Evolutionary conservation across 1,140 invertebrate species (phyloP).

Genomic region (Aphaenogaster floridana): DNA sequence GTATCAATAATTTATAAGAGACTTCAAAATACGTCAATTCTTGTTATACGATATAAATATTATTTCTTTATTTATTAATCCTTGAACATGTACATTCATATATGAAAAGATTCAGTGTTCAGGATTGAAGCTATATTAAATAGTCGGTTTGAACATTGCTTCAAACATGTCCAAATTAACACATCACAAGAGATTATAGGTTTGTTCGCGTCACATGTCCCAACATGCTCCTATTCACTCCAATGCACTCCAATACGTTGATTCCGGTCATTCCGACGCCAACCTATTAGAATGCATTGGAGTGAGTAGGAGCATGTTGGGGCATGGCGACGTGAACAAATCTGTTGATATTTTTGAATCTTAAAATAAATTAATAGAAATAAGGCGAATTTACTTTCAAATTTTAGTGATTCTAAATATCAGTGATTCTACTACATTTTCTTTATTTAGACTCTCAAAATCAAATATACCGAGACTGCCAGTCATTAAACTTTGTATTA

Average conservation of each 20-base stretch:
- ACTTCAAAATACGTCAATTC: not conserved
- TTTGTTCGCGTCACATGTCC: no score
- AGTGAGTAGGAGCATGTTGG: no score
- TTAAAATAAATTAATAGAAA: no score
- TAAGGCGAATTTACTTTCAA: no score
- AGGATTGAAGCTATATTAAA: not conserved
- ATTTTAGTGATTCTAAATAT: not conserved
- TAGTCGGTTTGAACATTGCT: not conserved
- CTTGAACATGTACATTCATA: not conserved
- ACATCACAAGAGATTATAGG: not conserved
- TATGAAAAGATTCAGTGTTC: not conserved
- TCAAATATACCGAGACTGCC: not conserved
- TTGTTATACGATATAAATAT: not conserved
- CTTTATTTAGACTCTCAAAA: not conserved
- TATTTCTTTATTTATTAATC: not conserved
- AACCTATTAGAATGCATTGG: no score
- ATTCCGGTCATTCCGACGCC: no score
- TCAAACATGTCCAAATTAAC: conserved; percentile 6
- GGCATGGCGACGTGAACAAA: no score
- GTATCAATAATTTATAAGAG: not conserved
- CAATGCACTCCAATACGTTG: no score
- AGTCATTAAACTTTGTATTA: conserved; percentile 1
- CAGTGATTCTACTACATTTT: not conserved
- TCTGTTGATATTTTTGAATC: not conserved
- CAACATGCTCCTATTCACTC: no score